A percentile compares a stretch with the other conserved stretches of the same genome.
Conservation (phyloP, 1,140 invertebrate species). For the Pseudomyrmex dendroicus region DNA sequence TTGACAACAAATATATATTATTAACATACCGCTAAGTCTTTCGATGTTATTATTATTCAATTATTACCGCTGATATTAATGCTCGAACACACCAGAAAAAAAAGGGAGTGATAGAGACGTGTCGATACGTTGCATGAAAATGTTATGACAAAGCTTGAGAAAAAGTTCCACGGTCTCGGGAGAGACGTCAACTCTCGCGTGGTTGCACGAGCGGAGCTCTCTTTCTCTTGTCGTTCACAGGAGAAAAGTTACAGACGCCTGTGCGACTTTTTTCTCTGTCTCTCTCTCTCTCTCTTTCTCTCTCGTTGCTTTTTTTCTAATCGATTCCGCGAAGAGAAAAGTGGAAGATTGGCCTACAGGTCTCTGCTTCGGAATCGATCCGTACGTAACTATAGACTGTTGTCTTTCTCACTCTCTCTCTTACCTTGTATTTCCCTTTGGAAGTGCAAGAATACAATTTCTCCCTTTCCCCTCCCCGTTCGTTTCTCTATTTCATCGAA, state of each 20-base stretch:
- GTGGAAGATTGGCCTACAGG: slow-evolving; percentile 70
- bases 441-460: slow-evolving; percentile 38
- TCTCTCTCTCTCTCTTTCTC: slow-evolving; percentile 29
- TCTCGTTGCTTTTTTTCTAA: slow-evolving; percentile 44
- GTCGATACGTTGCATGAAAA: slow-evolving; percentile 23
- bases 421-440: not conserved
- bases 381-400: slow-evolving; percentile 23
- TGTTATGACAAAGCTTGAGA: slow-evolving; percentile 22
- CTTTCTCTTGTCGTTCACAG: not conserved
- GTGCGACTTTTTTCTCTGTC: slow-evolving; percentile 24
- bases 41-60: not conserved
- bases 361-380: slow-evolving; percentile 48
- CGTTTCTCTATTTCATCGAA: not conserved
- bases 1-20: no score
- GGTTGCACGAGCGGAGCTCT: no score
- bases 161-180: slow-evolving; percentile 8
- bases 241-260: slow-evolving; percentile 11
- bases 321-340: slow-evolving; percentile 76
- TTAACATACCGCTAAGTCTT: no score
- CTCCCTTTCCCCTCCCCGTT: not conserved
- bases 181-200: not conserved
- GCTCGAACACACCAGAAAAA: not conserved
- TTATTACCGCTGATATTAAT: slow-evolving; percentile 7
- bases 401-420: not conserved
- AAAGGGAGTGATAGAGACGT: not conserved